Percentiles rank a stretch among this genome's conserved stretches.
phyloP scores from a whole-genome alignment of 2,797 vertebrate species.

The Artibeus lituratus region DNA sequence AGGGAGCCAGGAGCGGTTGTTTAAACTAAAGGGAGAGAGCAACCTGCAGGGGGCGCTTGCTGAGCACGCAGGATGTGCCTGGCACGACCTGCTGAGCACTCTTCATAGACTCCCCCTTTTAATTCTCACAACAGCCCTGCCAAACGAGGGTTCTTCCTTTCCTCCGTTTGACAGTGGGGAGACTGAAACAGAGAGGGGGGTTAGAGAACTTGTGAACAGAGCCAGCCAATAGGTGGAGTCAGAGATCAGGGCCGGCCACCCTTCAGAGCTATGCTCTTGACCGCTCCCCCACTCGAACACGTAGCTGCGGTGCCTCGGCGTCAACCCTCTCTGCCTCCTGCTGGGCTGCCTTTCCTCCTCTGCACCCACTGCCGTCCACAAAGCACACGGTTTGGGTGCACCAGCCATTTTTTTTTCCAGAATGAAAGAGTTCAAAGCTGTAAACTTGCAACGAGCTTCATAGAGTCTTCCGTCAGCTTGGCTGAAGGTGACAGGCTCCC shows the following conservation, averaged over 20 bases:
- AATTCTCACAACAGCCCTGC: background rate
- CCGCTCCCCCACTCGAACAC: accelerated
- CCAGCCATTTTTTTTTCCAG: too few relatives aligned
- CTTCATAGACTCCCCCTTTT: background rate
- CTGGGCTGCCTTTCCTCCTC: background rate
- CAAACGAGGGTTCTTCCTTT: background rate
- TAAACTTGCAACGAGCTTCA: background rate
- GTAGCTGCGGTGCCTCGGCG: accelerated
- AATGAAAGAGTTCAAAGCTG: background rate
- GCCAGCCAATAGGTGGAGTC: background rate
- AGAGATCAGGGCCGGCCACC: background rate
- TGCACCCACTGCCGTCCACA: background rate
- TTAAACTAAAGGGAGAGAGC: background rate
- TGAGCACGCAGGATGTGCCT: accelerated
- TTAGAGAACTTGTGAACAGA: background rate
- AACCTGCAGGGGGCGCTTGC: accelerated
- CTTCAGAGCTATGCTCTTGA: background rate
- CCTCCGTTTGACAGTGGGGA: background rate
- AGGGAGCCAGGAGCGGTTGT: background rate
- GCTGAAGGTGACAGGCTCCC: background rate
- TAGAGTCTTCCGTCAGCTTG: background rate
- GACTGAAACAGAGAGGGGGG: background rate
- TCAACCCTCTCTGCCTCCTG: background rate
- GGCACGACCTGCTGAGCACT: background rate
- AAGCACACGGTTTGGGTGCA: background rate